Conservation (phyloP, 2,888 invertebrate species). For the Chymomyza fuscimana region DNA sequence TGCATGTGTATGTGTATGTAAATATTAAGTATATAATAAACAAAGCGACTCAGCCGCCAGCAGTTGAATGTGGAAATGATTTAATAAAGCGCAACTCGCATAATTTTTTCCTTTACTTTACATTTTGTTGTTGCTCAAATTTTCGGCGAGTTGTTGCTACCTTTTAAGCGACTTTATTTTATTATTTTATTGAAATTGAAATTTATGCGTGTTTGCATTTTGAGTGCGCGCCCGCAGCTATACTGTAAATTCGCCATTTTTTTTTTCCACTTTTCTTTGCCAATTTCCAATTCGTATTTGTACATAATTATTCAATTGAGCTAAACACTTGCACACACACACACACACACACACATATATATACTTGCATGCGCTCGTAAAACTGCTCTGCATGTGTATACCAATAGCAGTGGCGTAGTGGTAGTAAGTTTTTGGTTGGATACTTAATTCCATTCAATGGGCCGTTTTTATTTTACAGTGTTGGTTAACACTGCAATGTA, state of each 20-base stretch:
- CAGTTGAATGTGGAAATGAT: conserved; percentile 57
- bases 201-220: conserved; percentile 28
- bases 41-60: conserved; percentile 46
- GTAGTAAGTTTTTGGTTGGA: no score
- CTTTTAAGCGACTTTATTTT: conserved; percentile 12
- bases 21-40: conserved; percentile 46
- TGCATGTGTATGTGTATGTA: conserved; percentile 24
- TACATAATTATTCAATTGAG: conserved; percentile 67
- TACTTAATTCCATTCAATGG: no score
- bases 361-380: conserved; percentile 13
- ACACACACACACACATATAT: neutral
- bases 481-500: no score
- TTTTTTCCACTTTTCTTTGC: conserved; percentile 18
- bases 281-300: conserved; percentile 30
- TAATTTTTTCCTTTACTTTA: conserved; percentile 24
- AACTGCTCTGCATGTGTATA: neutral
- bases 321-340: conserved; percentile 12
- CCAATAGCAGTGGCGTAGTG: no score
- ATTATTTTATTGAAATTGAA: conserved; percentile 43
- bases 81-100: conserved; percentile 51
- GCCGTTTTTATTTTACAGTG: no score
- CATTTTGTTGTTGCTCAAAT: conserved; percentile 17
- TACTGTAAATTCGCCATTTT: neutral
- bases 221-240: conserved; percentile 29
- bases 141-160: conserved; percentile 17